Conservation (phyloP, 2,113 vertebrate species). For the Odontesthes bonariensis region DNA sequence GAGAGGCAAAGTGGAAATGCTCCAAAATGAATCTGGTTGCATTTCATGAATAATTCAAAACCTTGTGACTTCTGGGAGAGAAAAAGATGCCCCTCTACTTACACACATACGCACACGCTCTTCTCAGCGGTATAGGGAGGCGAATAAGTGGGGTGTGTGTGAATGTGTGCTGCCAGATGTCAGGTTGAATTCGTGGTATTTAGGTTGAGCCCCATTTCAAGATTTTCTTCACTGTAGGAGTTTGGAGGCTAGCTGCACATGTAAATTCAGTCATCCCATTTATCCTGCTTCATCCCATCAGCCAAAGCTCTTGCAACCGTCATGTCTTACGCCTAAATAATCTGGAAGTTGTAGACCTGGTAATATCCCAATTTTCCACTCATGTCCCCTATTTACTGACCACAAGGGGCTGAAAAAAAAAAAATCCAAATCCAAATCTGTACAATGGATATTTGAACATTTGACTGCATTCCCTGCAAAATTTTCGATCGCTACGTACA, state of each 20-base stretch:
- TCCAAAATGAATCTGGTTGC: conserved; percentile 53
- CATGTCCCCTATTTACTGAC: conserved; percentile 7
- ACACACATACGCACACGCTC: background rate
- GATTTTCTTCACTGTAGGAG: conserved; percentile 48
- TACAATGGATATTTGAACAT: background rate
- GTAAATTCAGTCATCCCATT: conserved; percentile 67
- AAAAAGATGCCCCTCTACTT: conserved; percentile 8
- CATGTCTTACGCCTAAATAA: conserved; percentile 7
- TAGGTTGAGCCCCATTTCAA: conserved; percentile 64
- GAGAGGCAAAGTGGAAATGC: conserved; percentile 47
- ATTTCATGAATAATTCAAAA: conserved; percentile 72
- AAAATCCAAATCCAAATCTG: background rate
- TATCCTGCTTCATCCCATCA: conserved; percentile 57
- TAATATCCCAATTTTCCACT: conserved; percentile 25
- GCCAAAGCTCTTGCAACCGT: conserved; percentile 12
- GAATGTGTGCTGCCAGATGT: conserved; percentile 48
- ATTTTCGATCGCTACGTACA: no score
- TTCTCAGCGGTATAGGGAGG: conserved; percentile 18
- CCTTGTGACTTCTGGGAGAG: conserved; percentile 48
- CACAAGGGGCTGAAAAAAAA: background rate
- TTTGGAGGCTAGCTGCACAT: conserved; percentile 42
- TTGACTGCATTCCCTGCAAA: background rate
- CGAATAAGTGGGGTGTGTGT: conserved; percentile 50
- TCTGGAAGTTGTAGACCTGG: background rate
- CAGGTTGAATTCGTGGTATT: conserved; percentile 63